Evolutionary conservation across 1,140 invertebrate genomes (phyloP).

Genomic region (Aphelinus atriplicis): DNA sequence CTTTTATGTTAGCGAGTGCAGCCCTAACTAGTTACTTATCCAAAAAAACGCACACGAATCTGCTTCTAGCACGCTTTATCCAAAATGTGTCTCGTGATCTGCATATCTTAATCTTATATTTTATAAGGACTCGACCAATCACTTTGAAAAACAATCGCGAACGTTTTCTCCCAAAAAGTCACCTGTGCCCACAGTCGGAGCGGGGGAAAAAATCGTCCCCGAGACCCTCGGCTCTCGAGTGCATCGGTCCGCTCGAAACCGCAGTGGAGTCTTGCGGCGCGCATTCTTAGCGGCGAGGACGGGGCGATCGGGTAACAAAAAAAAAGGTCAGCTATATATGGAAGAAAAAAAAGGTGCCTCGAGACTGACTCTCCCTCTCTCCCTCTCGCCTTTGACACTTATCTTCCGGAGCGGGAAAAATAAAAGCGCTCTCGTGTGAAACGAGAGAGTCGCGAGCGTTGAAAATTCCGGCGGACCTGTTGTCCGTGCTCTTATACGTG

Average conservation of each 20-base stretch:
- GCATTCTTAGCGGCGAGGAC: conserved; percentile 29
- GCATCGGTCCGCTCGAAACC: neutral
- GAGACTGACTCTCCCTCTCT: neutral
- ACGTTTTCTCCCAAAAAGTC: no score
- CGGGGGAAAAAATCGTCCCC: neutral
- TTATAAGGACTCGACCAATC: no score
- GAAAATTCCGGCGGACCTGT: conserved; percentile 2
- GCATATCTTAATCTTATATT: no score
- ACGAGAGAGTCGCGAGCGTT: conserved; percentile 9
- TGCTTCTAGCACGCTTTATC: neutral
- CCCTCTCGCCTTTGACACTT: conserved; percentile 26
- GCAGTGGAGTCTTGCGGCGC: neutral
- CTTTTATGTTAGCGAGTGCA: no score
- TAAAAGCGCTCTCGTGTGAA: conserved; percentile 14
- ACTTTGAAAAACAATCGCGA: no score
- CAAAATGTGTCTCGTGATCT: no score
- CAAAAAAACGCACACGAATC: neutral
- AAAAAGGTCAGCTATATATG: neutral
- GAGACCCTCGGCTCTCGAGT: conserved; percentile 8
- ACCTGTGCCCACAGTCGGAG: no score
- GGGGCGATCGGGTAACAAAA: conserved; percentile 39
- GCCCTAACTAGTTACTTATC: no score
- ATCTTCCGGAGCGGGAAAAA: conserved; percentile 15
- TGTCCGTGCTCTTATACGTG: no score
- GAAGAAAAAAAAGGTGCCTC: conserved; percentile 9